Evolutionary conservation across 1,140 invertebrate species (phyloP).

Genomic region (Lineus longissimus): DNA sequence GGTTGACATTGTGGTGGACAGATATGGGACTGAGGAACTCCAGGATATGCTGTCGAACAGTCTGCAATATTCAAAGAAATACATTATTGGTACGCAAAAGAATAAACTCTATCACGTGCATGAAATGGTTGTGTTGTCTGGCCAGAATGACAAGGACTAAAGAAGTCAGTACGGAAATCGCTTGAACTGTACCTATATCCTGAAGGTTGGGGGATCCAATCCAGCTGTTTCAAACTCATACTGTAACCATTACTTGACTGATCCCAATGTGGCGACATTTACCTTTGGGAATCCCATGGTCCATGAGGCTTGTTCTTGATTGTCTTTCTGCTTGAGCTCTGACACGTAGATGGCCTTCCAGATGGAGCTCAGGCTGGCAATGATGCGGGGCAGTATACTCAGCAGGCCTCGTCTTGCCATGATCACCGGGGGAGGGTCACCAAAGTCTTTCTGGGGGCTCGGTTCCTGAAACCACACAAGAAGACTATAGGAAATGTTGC

Average conservation of each 20-base stretch:
- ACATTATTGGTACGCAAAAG: too few relatives aligned
- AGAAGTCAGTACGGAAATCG: too few relatives aligned
- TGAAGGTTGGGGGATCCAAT: too few relatives aligned
- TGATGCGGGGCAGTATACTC: slow-evolving; percentile 75
- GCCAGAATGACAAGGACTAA: too few relatives aligned
- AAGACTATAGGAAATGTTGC: too few relatives aligned
- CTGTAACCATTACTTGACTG: too few relatives aligned
- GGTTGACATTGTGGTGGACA: slow-evolving; percentile 76
- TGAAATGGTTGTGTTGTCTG: too few relatives aligned
- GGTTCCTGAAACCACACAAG: slow-evolving; percentile 31
- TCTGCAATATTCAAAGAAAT: slow-evolving; percentile 43
- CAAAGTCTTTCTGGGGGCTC: slow-evolving; percentile 41
- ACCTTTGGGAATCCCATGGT: slow-evolving; percentile 52
- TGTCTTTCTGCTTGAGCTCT: slow-evolving; percentile 52
- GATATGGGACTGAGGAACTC: slow-evolving; percentile 85
- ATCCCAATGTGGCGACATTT: neutral
- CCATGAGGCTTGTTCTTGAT: slow-evolving; percentile 28
- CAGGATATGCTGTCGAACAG: slow-evolving; percentile 73
- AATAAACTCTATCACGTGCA: too few relatives aligned
- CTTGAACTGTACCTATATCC: too few relatives aligned
- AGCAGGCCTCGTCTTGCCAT: slow-evolving; percentile 70
- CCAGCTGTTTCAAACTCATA: too few relatives aligned
- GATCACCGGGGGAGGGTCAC: slow-evolving; percentile 49
- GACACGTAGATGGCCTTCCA: slow-evolving; percentile 67
- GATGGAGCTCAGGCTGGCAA: slow-evolving; percentile 73